These are phyloP conservation scores for Monopis laevigella DNA, from an alignment of 2,888 invertebrate species.

Conservation along the genomic window DNA sequence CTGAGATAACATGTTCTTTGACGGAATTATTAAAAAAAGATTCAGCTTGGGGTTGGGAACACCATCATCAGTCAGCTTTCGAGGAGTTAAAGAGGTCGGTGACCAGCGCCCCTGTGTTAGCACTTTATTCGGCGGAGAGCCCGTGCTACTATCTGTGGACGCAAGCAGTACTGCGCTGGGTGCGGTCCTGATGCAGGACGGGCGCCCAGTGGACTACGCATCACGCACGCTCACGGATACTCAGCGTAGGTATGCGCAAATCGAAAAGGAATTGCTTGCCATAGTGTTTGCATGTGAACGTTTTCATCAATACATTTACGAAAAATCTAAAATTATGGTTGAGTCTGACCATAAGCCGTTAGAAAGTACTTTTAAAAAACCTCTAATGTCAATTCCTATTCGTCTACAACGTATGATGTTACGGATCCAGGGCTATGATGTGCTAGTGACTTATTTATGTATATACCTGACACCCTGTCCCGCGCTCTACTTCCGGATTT, in stretches of 20 bases:
- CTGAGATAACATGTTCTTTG: constrained; percentile 2
- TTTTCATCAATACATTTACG: constrained; percentile 25
- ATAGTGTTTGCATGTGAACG: constrained; percentile 23
- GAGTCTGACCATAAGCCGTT: constrained; percentile 15
- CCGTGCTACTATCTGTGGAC: constrained; percentile 21
- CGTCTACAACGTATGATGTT: constrained; percentile 25
- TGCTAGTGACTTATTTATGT: constrained; percentile 19
- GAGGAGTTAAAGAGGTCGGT: not conserved
- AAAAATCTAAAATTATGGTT: constrained; percentile 18
- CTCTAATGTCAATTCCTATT: constrained; percentile 19
- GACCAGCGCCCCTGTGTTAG: not conserved
- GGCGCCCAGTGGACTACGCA: constrained; percentile 19
- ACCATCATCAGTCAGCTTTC: not conserved
- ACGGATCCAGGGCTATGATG: constrained; percentile 21
- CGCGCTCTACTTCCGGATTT: constrained; percentile 16
- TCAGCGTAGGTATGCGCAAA: constrained; percentile 22
- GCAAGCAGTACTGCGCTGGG: constrained; percentile 19
- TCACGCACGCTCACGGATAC: constrained; percentile 20
- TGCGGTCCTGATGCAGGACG: constrained; percentile 18
- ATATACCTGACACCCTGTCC: constrained; percentile 26
- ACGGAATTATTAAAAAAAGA: constrained; percentile 4
- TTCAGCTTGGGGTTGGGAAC: constrained; percentile 4
- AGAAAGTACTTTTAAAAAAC: constrained; percentile 20
- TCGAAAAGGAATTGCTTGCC: constrained; percentile 26
- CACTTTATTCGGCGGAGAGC: not conserved